phyloP scores from a whole-genome alignment of 2,888 invertebrate genomes.

The Metacarcinus magister region DNA sequence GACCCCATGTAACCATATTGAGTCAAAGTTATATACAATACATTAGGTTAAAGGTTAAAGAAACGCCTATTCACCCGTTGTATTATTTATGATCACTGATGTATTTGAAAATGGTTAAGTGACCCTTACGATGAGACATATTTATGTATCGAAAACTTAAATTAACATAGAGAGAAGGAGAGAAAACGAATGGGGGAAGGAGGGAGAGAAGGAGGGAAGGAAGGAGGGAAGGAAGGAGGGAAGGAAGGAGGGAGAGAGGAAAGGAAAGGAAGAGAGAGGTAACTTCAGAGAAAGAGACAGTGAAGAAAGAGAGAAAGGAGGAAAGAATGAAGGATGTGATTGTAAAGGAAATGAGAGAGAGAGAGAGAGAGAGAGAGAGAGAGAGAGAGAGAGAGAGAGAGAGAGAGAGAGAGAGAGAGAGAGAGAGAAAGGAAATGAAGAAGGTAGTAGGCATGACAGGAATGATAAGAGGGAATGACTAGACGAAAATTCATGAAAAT shows the following conservation, averaged over 20 bases:
- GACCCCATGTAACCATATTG: no score
- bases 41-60: no score
- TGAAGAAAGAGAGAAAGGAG: conserved; percentile 26
- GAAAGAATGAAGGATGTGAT: not conserved
- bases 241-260: not conserved
- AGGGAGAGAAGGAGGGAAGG: not conserved
- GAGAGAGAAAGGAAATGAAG: not conserved
- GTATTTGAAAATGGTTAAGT: no score
- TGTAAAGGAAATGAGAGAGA: not conserved
- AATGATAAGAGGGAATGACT: not conserved
- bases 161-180: no score
- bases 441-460: not conserved
- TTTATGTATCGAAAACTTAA: no score
- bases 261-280: not conserved
- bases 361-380: not conserved
- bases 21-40: no score
- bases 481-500: not conserved
- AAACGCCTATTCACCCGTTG: no score
- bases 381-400: not conserved
- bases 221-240: not conserved
- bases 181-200: not conserved
- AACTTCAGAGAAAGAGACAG: not conserved
- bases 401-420: not conserved
- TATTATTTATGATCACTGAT: no score
- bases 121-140: no score